A percentile compares a stretch with the other conserved stretches of the same genome.
phyloP scores from a whole-genome alignment of 2,797 vertebrate genomes.

The Sparidentex hasta region DNA sequence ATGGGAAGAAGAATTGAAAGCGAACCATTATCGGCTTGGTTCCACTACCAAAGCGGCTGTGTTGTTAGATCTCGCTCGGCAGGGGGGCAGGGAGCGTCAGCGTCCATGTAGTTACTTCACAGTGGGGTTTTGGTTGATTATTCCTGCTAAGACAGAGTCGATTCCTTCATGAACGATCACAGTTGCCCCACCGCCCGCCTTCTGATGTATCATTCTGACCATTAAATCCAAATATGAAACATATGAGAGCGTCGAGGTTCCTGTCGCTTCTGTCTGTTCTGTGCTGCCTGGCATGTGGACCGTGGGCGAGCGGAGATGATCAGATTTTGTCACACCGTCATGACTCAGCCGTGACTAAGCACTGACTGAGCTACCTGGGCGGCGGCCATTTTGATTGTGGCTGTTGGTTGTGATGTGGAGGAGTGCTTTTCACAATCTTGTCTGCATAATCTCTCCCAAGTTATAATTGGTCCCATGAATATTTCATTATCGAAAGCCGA shows the following conservation, averaged over 20 bases:
- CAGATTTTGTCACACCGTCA: constrained; percentile 73
- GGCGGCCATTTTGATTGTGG: constrained; percentile 76
- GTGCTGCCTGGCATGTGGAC: constrained; percentile 69
- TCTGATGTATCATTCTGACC: constrained; percentile 8
- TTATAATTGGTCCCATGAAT: constrained; percentile 75
- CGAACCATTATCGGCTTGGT: constrained; percentile 23
- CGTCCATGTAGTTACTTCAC: constrained; percentile 54
- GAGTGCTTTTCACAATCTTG: constrained; percentile 59
- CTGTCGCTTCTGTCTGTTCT: constrained; percentile 31
- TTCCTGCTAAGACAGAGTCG: constrained; percentile 15
- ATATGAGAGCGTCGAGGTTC: constrained; percentile 20
- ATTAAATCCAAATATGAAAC: constrained; percentile 8
- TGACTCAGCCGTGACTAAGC: constrained; percentile 82
- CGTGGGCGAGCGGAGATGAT: constrained; percentile 74
- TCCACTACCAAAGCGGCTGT: constrained; percentile 61
- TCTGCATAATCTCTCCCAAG: constrained; percentile 60
- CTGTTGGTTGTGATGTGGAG: constrained; percentile 46
- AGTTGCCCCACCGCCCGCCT: constrained; percentile 32
- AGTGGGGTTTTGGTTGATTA: constrained; percentile 46
- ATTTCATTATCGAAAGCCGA: constrained; percentile 73
- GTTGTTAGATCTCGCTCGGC: constrained; percentile 61
- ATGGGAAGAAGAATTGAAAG: constrained; percentile 37
- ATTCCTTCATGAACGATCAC: constrained; percentile 34
- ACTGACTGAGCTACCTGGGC: constrained; percentile 75
- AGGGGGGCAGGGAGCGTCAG: constrained; percentile 34